Conservation (phyloP, 2,797 vertebrate genomes). For the Pseudomugil tenellus region DNA sequence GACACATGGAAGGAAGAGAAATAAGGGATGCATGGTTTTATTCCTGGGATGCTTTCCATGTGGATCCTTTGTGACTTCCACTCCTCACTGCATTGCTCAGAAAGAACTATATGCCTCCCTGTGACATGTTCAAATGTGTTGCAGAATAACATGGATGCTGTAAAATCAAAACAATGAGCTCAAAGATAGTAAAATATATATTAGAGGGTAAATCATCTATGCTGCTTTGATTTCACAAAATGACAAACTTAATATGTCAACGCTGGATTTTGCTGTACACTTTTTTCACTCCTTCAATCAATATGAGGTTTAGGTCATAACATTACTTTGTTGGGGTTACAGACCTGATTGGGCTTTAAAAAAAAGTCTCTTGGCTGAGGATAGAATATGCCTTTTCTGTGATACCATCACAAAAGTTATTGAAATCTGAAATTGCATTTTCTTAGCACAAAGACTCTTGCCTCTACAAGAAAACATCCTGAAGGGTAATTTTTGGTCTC, state of each 20-base stretch:
- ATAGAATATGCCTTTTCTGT: too few relatives aligned
- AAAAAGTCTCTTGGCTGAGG: too few relatives aligned
- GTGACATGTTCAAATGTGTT: background rate
- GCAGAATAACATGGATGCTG: background rate
- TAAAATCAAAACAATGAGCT: conserved; percentile 3
- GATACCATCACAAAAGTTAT: too few relatives aligned
- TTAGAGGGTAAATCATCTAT: background rate
- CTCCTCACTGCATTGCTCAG: background rate
- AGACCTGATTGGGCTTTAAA: too few relatives aligned
- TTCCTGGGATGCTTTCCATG: conserved; percentile 3
- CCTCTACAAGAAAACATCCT: background rate
- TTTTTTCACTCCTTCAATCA: too few relatives aligned
- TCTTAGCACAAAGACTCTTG: background rate
- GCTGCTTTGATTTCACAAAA: background rate
- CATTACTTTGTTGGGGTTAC: too few relatives aligned
- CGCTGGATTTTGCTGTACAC: too few relatives aligned
- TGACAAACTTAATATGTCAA: background rate
- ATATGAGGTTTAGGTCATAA: background rate
- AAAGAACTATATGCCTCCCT: background rate
- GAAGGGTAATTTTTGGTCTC: too few relatives aligned
- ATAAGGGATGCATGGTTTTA: conserved; percentile 30
- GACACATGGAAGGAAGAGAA: conserved; percentile 42
- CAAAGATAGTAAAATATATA: conserved; percentile 7
- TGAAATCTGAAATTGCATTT: too few relatives aligned
- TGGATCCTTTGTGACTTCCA: background rate